Evolutionary conservation across 1,140 invertebrate species (phyloP), one percentile per base, ranked within the genome.

Genomic region (Cydia splendana): DNA sequence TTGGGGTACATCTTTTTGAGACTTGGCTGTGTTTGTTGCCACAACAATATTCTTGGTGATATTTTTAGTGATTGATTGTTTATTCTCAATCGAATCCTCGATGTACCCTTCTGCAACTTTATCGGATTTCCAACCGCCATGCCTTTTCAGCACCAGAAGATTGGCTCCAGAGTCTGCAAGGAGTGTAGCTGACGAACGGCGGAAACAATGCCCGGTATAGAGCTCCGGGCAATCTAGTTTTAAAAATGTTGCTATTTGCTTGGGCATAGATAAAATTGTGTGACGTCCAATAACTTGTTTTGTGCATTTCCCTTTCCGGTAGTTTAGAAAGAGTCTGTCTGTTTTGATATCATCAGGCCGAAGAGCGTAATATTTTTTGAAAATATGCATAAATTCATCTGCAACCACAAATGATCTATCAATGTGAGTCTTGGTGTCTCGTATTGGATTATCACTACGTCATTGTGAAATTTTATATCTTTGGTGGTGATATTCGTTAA

Each of bases 101-200:
- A 53, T 53, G 15, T 53, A 53, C 2, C 51, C 51, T 53, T 53
- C 51, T n/a, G 51, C 51, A 53, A 53, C 51, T 53, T 18, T 15
- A 53, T 53, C 51, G 1, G 51, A 53, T 6, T 53, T 53, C 51
- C 51, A 53, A 2, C 51, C 51, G 1, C 51, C 51, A 53, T 53
- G 51, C 15, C 51, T 53, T 53, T 53, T 53, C 2, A 53, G 15
- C 13, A n/a, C 15, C 51, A 53, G 2, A 53, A 53, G 51, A n/a
- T 53, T 53, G 51, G 51, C 51, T 53, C 51, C 51, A 18, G 51
- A 53, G 51, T 53, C 51, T n/a, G 51, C 51, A n/a, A 53, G 51
- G n/a, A 53, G 51, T 1, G 51, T 53, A 1, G 51, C 51, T 3
- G 51, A 53, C 4, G 51, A n/a, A 0, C 51, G 51, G 13, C 51